Conservation (phyloP, 2,113 vertebrate species). For the Calidris pugnax region DNA sequence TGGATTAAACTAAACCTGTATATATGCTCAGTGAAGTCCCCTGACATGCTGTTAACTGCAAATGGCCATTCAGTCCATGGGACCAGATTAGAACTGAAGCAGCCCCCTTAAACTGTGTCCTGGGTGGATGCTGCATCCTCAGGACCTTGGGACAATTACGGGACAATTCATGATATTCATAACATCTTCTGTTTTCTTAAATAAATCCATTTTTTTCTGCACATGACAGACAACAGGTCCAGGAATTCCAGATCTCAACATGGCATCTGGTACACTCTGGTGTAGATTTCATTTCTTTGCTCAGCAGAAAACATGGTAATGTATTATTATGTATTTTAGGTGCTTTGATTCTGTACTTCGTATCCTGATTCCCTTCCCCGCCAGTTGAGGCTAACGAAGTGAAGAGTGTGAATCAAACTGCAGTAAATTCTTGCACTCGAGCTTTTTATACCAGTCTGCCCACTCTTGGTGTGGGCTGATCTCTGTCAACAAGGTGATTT, state of each 20-base stretch:
- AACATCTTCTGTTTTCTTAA: not conserved
- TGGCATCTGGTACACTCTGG: not conserved
- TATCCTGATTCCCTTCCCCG: not conserved
- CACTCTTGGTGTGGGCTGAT: not conserved
- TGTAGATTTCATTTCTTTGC: not conserved
- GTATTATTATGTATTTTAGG: not conserved
- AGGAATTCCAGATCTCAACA: not conserved
- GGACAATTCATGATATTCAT: not conserved
- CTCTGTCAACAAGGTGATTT: not conserved
- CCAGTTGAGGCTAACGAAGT: not conserved
- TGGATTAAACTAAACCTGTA: not conserved
- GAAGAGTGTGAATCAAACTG: not conserved
- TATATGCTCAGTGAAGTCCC: not conserved
- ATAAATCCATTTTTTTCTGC: not conserved
- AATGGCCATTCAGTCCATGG: accelerated
- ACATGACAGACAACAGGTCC: not conserved
- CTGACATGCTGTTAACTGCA: not conserved
- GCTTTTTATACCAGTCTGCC: not conserved
- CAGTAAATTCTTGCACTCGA: not conserved
- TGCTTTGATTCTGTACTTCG: not conserved
- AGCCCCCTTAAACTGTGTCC: not conserved
- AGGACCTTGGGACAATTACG: not conserved
- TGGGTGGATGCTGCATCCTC: not conserved
- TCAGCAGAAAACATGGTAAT: not conserved
- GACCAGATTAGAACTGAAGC: not conserved